These are phyloP conservation scores for Cenopis cana DNA, from an alignment of 2,888 invertebrate genomes.

Conservation along the genomic window DNA sequence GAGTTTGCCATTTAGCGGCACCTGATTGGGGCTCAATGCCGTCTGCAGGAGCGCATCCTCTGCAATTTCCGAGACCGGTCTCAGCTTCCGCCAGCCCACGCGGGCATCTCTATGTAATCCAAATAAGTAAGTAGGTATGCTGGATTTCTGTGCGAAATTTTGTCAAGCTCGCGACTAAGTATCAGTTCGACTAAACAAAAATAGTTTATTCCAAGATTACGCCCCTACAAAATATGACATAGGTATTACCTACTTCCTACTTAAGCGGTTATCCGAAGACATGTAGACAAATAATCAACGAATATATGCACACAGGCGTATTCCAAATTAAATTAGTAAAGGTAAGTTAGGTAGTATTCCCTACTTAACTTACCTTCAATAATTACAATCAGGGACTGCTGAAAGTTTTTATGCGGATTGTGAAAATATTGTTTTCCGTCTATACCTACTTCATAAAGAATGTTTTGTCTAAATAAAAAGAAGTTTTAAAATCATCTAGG, in stretches of 20 bases:
- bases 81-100: slow-evolving; percentile 67
- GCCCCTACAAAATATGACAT: too few relatives aligned
- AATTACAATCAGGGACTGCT: too few relatives aligned
- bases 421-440: not conserved
- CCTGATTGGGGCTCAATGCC: slow-evolving; percentile 82
- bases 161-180: not conserved
- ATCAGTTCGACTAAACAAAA: not conserved
- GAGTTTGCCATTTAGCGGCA: slow-evolving; percentile 55
- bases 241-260: too few relatives aligned
- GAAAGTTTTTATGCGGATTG: not conserved
- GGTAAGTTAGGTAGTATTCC: too few relatives aligned
- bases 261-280: too few relatives aligned
- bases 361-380: too few relatives aligned
- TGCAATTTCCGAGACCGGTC: slow-evolving; percentile 79
- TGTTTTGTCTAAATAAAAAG: too few relatives aligned
- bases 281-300: too few relatives aligned
- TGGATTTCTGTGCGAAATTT: slow-evolving; percentile 37
- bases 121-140: slow-evolving; percentile 36
- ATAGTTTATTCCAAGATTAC: not conserved
- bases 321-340: too few relatives aligned
- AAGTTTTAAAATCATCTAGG: slow-evolving; percentile 43
- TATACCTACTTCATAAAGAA: not conserved
- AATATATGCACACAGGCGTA: too few relatives aligned
- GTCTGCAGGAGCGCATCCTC: slow-evolving; percentile 72
- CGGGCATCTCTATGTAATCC: slow-evolving; percentile 51